Percentiles rank a stretch among this genome's conserved stretches.
Evolutionary conservation across 92 coral and sea anemone species (phyloP).

Genomic region (Palythoa heliodiscus): DNA sequence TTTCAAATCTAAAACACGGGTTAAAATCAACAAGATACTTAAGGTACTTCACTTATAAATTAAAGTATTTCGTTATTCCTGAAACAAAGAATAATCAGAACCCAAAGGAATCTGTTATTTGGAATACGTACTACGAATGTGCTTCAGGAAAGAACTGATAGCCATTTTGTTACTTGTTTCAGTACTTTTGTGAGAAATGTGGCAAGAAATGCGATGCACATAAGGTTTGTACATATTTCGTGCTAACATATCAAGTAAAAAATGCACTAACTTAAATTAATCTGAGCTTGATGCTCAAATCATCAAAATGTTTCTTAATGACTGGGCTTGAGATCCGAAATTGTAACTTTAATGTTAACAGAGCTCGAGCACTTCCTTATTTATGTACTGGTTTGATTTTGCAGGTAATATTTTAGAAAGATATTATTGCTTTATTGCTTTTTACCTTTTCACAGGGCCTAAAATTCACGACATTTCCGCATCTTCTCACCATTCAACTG

Average conservation of each 20-base stretch:
- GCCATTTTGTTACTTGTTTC: neutral
- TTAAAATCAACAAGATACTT: no score
- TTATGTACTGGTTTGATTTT: neutral
- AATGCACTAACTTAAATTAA: neutral
- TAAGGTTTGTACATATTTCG: constrained; percentile 60
- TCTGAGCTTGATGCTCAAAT: neutral
- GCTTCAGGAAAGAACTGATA: neutral
- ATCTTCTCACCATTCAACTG: constrained; percentile 89
- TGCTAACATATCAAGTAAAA: neutral
- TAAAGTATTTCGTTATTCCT: no score
- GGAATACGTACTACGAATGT: no score
- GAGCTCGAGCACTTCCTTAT: neutral
- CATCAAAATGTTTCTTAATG: neutral
- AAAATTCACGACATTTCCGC: constrained; percentile 88
- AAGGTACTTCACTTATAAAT: no score
- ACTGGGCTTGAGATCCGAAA: neutral
- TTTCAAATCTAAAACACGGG: no score
- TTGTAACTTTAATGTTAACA: neutral
- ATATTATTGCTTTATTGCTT: neutral
- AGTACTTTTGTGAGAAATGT: constrained; percentile 98
- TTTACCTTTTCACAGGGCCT: constrained; percentile 71
- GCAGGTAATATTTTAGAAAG: no score
- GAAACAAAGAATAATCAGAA: no score
- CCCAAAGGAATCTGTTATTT: no score
- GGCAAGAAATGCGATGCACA: constrained; percentile 94